These are phyloP conservation scores for Tolypeutes matacus DNA, from an alignment of 2,797 vertebrate species.

Conservation along the genomic window DNA sequence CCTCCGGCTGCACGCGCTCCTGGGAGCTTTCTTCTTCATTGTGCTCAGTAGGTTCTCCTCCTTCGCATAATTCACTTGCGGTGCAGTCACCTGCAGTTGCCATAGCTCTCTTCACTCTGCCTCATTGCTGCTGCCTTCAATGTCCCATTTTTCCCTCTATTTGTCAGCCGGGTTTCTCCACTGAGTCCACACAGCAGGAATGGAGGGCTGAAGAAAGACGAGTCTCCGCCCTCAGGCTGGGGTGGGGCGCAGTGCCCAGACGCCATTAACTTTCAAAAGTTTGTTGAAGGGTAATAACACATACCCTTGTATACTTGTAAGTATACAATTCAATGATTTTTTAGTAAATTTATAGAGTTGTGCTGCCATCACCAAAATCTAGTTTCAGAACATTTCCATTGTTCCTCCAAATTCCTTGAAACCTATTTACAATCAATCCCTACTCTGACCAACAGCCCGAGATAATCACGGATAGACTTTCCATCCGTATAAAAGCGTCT, in stretches of 20 bases:
- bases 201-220: no score
- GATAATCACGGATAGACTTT: not conserved
- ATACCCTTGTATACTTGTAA: not conserved
- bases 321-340: not conserved
- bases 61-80: constrained; percentile 26
- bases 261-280: not conserved
- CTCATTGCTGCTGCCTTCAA: no score
- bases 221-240: no score
- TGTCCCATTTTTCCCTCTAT: no score
- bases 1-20: not conserved
- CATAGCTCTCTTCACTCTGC: no score
- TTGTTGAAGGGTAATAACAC: not conserved
- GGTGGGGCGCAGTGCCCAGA: no score
- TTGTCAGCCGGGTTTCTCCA: no score
- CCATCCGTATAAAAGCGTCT: not conserved
- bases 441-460: not conserved
- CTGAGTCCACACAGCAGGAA: no score
- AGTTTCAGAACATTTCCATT: not conserved
- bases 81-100: no score
- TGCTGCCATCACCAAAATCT: not conserved
- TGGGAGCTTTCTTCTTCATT: constrained; percentile 17
- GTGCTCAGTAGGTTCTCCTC: not conserved
- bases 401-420: not conserved
- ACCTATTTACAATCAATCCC: not conserved
- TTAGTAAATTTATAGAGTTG: not conserved